phyloP scores from a whole-genome alignment of 1,140 invertebrate species.

The Lucilia sericata region DNA sequence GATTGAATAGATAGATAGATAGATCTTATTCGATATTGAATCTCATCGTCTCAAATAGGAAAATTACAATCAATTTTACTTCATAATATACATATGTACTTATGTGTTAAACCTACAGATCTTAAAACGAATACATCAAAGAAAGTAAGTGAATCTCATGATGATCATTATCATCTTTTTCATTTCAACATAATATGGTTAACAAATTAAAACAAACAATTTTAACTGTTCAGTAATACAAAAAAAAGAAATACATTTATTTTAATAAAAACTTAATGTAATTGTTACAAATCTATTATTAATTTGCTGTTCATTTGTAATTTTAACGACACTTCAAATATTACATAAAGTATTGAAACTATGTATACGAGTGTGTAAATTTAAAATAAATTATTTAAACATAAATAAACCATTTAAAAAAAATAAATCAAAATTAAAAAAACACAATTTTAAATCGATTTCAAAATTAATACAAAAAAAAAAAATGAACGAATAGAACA shows the following conservation, averaged over 20 bases:
- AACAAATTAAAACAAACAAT: neutral
- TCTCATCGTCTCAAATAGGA: no score
- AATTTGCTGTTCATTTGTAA: neutral
- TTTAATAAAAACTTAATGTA: neutral
- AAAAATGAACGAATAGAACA: neutral
- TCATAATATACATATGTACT: no score
- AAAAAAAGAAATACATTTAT: conserved; percentile 8
- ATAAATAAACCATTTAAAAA: conserved; percentile 12
- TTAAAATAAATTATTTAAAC: conserved; percentile 18
- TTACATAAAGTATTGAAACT: conserved; percentile 30
- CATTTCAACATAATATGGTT: no score
- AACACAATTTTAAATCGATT: conserved; percentile 9
- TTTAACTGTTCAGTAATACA: neutral
- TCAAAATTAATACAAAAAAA: conserved; percentile 8
- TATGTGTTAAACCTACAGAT: no score
- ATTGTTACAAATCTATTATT: neutral
- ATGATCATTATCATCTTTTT: no score
- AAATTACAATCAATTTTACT: no score
- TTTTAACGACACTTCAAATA: conserved; percentile 1
- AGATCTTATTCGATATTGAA: no score
- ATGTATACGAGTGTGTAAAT: conserved; percentile 23
- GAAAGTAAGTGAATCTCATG: no score
- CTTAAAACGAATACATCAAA: no score
- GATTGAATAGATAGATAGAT: no score
- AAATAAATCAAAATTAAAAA: neutral